These are phyloP conservation scores for Monoplex corrugatus DNA, from an alignment of 2,888 invertebrate species.

Conservation along the genomic window DNA sequence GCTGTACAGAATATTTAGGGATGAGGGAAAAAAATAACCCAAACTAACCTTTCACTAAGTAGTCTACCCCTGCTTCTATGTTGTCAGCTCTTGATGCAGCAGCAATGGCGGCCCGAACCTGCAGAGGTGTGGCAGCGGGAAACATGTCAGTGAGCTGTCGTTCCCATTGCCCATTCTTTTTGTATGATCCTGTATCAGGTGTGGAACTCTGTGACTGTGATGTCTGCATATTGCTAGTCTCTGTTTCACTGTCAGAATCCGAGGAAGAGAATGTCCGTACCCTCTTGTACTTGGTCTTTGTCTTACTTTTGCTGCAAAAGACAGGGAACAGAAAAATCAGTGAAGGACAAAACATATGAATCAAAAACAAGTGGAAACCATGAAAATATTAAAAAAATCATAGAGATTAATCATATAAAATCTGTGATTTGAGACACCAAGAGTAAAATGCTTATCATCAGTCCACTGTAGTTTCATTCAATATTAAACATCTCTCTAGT, in stretches of 20 bases:
- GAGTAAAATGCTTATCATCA: no score
- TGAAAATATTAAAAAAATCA: no score
- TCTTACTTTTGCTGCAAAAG: not conserved
- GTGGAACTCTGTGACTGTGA: not conserved
- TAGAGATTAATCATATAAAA: not conserved
- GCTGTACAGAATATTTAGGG: no score
- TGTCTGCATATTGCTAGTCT: not conserved
- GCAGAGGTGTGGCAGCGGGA: constrained; percentile 34
- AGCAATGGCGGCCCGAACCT: constrained; percentile 33
- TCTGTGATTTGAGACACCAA: no score
- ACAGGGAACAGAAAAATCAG: not conserved
- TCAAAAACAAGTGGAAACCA: no score
- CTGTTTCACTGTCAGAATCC: constrained; percentile 1
- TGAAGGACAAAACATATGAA: not conserved
- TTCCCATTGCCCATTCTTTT: constrained; percentile 5
- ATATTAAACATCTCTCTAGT: no score
- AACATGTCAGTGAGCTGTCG: constrained; percentile 27
- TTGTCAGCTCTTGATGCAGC: constrained; percentile 12
- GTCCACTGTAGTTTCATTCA: no score
- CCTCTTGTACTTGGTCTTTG: constrained; percentile 20
- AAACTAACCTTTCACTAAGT: constrained; percentile 34
- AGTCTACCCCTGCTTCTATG: constrained; percentile 42
- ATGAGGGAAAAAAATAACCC: no score
- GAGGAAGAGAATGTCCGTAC: constrained; percentile 7
- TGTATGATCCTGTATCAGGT: not conserved